phyloP scores from a whole-genome alignment of 2,113 vertebrate species.

The Gasterosteus nipponicus region DNA sequence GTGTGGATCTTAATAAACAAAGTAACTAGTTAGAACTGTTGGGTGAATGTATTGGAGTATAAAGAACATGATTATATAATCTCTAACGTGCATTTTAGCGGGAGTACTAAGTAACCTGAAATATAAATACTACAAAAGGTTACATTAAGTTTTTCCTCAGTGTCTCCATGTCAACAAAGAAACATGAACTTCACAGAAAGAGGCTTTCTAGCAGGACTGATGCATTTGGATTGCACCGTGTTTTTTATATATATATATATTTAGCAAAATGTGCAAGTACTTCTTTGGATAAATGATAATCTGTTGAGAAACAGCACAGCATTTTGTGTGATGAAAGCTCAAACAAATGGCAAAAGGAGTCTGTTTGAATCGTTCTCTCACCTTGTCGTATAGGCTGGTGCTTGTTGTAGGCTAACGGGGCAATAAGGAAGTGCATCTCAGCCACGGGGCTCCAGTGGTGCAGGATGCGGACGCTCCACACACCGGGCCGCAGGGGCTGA shows the following conservation, averaged over 20 bases:
- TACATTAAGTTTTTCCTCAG: background rate
- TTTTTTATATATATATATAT: background rate
- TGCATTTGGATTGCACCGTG: background rate
- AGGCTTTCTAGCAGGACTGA: background rate
- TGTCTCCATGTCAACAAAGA: background rate
- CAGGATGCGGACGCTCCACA: slow-evolving; percentile 95
- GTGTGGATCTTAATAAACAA: background rate
- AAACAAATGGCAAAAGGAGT: slow-evolving; percentile 10
- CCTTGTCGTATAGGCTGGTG: slow-evolving; percentile 91
- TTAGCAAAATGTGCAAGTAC: background rate
- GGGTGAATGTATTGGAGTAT: background rate
- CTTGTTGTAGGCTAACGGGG: slow-evolving; percentile 90
- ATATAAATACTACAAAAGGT: background rate
- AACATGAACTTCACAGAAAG: background rate
- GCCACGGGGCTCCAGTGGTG: slow-evolving; percentile 96
- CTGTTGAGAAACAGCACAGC: slow-evolving; percentile 12
- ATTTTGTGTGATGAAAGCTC: slow-evolving; percentile 29
- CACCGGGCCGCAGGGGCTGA: slow-evolving; percentile 91
- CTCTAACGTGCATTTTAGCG: background rate
- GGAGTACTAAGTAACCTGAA: background rate
- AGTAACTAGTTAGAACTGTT: background rate
- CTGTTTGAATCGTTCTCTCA: slow-evolving; percentile 72
- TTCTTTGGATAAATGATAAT: slow-evolving; percentile 21
- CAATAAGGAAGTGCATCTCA: slow-evolving; percentile 93
- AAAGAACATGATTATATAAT: background rate